Base-by-base conservation (phyloP, 1,140 invertebrate genomes). In the Leptinotarsa defecta region DNA sequence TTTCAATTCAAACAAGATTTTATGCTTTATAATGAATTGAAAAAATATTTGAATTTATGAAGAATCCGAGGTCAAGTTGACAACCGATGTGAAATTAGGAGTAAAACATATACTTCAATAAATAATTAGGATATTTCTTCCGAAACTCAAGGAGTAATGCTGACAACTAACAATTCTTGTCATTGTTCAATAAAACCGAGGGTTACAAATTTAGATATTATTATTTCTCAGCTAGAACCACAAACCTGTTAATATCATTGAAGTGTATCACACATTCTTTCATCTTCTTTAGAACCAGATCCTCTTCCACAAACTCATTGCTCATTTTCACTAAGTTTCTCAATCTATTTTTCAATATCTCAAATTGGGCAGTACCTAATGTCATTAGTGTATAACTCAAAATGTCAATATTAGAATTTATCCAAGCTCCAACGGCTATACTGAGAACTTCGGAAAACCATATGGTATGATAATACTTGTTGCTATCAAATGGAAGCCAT, bases 331-430 rank as follows among this genome's bases (percentile, higher is more conserved):
- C 63, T 15, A 67, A 48, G 6, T 68, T 61, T 52, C 19, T 68
- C 19, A 76, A 52, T 48, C 70, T 73, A 52, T 57, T n/a, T 68
- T 68, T 73, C 34, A 76, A 62, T 52, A 76, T 73, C 24, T 68
- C 71, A n/a, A 73, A 68, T 20, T 76, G 75, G 20, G 71, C 75
- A 17, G 52, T 73, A 4, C 48, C 71, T 48, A 76, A 19, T 17
- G 71, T 68, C 11, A 73, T 52, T 49, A 76, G 27, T 20, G 62
- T 68, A 62, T 63, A 67, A 17, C 70, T 76, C 57, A 76, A 57
- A 73, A 76, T 73, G 19, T 76, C 75, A 61, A 76, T 76, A 57
- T 22, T 68, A 17, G 71, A 68, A 22, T 76, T 76, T 11, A 63
- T 68, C 64, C 72, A 76, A 67, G 71, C 75, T 3, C 71, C 65